Base-by-base conservation (phyloP, 2,113 vertebrate genomes). In the Indicator maculatus region DNA sequence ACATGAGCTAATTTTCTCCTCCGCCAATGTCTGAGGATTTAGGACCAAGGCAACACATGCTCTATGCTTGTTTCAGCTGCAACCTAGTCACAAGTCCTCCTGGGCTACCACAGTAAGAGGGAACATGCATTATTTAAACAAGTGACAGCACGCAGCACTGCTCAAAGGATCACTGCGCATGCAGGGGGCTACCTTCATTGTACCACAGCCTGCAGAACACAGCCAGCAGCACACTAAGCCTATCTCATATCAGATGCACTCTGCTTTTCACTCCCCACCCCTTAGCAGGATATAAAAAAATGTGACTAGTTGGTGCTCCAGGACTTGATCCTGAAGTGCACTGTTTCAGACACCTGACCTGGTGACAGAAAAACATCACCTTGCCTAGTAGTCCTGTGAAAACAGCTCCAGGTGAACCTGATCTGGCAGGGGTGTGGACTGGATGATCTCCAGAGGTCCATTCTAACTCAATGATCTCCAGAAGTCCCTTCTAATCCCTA, bases 11-110 rank as follows among this genome's bases (percentile, higher is more conserved):
- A 16, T 69, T 39, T 89, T 82, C 69, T 92, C 4, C 20, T 83
- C 56, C 76, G 27, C 9, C 38, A 44, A 0, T 0, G 2, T 16
- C 36, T 44, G 59, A 56, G 16, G 30, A 82, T 26, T 74, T 58
- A 16, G 8, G 31, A 82, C 31, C 0, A 0, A 75, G 3, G 11
- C 31, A 89, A 84, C 0, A 0, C 44, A 23, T 4, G 6, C 8
- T 45, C 26, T 41, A 71, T 28, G 12, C 7, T 73, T 75, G 36
- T 65, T 33, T 11, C 53, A 72, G 33, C 30, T 47, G 23, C 26
- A 65, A 12, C 38, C 6, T 28, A 28, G 16, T 72, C 56, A 31
- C 12, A 84, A 87, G 41, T 13, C 23, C 50, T 65, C 31, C 5
- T 0, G 13, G 39, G 45, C 39, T 69, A 13, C 11, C 23, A 41